Conservation (phyloP, 2,888 invertebrate species). For the Notocelia uddmanniana region DNA sequence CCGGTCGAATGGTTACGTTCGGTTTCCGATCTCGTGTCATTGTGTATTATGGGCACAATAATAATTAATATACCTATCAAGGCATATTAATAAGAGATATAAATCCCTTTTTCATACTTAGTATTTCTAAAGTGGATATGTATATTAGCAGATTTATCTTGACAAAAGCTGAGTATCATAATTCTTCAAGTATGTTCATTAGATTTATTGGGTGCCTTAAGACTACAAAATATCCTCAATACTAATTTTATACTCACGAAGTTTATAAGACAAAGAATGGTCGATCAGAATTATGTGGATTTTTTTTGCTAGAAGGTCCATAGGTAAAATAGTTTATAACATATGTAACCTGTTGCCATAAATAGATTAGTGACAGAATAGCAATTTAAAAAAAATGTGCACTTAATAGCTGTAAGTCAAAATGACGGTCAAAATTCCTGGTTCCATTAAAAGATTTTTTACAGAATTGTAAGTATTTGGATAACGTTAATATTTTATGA, state of each 20-base stretch:
- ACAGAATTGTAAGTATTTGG: conserved; percentile 57
- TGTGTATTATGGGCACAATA: no score
- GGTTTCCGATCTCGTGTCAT: not conserved
- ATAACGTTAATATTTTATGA: not conserved
- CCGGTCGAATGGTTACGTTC: conserved; percentile 13
- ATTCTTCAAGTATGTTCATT: no score
- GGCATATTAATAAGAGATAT: no score
- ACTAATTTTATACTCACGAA: no score
- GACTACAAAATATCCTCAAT: no score
- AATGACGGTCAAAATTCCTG: conserved; percentile 68
- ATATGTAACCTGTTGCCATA: not conserved
- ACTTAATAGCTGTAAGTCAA: conserved; percentile 48
- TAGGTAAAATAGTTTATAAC: not conserved
- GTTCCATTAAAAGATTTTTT: conserved; percentile 62
- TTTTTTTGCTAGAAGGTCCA: not conserved
- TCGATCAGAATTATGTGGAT: not conserved
- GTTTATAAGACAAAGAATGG: no score
- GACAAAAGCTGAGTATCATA: no score
- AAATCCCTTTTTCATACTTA: no score
- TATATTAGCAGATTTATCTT: no score
- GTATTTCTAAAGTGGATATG: no score
- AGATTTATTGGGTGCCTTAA: no score
- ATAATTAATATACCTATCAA: no score
- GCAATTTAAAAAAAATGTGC: not conserved
- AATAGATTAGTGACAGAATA: not conserved